A percentile compares a stretch with the other conserved stretches of the same genome.
Evolutionary conservation across 1,140 invertebrate genomes (phyloP).

Genomic region (Drosophila jambulina): DNA sequence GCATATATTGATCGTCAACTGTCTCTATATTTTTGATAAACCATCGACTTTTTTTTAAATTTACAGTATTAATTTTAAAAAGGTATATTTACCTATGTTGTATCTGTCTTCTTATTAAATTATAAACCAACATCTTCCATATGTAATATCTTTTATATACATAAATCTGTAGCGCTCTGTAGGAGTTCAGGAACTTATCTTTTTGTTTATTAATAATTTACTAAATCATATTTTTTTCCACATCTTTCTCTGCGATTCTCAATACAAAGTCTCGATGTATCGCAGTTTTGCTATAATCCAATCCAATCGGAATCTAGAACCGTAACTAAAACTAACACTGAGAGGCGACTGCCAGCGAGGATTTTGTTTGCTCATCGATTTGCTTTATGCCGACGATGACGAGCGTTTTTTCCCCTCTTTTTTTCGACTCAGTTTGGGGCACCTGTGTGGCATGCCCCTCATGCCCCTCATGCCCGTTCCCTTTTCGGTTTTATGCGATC

Average conservation of each 20-base stretch:
- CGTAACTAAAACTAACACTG: slow-evolving; percentile 14
- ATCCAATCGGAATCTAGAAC: not conserved
- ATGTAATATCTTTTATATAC: too few species aligned
- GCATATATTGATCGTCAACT: too few species aligned
- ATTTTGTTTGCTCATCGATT: slow-evolving; percentile 64
- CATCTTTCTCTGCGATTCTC: not conserved
- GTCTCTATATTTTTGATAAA: too few species aligned
- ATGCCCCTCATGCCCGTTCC: slow-evolving; percentile 31
- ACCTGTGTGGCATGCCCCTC: slow-evolving; percentile 64
- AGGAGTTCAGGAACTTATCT: too few species aligned
- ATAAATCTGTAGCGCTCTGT: too few species aligned
- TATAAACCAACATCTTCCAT: too few species aligned
- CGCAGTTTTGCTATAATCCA: not conserved
- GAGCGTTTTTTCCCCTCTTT: slow-evolving; percentile 50
- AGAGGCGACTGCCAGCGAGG: not conserved
- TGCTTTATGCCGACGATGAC: slow-evolving; percentile 61
- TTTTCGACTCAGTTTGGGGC: slow-evolving; percentile 43
- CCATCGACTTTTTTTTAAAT: too few species aligned
- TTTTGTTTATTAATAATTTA: too few species aligned
- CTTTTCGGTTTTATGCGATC: slow-evolving; percentile 70
- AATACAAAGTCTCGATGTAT: not conserved
- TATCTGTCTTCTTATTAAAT: too few species aligned
- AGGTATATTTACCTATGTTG: too few species aligned
- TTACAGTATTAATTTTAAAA: too few species aligned
- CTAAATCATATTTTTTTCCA: too few species aligned